These are phyloP conservation scores for Romanogobio albipinnatus DNA, from an alignment of 2,113 vertebrate genomes.

Conservation along the genomic window DNA sequence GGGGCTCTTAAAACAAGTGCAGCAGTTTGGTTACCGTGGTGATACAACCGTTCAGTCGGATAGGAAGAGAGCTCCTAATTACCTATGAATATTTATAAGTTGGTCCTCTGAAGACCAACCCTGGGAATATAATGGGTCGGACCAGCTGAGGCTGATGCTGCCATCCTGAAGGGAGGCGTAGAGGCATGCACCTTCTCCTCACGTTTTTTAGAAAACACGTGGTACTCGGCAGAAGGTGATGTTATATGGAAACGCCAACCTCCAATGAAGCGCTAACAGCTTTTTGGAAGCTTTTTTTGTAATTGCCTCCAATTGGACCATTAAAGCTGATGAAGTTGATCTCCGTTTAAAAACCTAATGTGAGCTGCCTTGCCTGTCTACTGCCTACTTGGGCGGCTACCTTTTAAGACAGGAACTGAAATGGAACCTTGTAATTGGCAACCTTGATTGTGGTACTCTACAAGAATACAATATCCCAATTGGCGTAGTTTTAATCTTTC, in stretches of 20 bases:
- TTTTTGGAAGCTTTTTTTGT: neutral
- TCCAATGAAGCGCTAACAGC: slow-evolving; percentile 22
- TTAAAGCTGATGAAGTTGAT: slow-evolving; percentile 4
- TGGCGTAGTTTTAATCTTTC: no score
- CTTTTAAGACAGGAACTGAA: neutral
- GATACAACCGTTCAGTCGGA: slow-evolving; percentile 55
- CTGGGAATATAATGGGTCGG: slow-evolving; percentile 62
- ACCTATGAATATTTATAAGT: slow-evolving; percentile 75
- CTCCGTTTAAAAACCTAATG: neutral
- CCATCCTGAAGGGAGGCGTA: slow-evolving; percentile 17
- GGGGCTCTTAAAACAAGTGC: slow-evolving; percentile 64
- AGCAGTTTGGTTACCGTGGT: slow-evolving; percentile 60
- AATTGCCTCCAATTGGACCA: slow-evolving; percentile 7
- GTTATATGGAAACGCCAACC: neutral
- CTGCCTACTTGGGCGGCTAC: neutral
- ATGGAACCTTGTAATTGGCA: neutral
- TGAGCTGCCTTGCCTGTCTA: neutral
- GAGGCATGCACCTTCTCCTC: slow-evolving; percentile 1
- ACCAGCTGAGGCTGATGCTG: slow-evolving; percentile 48
- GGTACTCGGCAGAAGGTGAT: slow-evolving; percentile 12
- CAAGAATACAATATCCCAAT: no score
- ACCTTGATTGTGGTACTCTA: no score
- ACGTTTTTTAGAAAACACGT: neutral
- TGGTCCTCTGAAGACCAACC: slow-evolving; percentile 57
- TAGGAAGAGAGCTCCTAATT: slow-evolving; percentile 64